Evolutionary conservation across 2,888 invertebrate genomes (phyloP).

Genomic region (Chloroclystis v-ata): DNA sequence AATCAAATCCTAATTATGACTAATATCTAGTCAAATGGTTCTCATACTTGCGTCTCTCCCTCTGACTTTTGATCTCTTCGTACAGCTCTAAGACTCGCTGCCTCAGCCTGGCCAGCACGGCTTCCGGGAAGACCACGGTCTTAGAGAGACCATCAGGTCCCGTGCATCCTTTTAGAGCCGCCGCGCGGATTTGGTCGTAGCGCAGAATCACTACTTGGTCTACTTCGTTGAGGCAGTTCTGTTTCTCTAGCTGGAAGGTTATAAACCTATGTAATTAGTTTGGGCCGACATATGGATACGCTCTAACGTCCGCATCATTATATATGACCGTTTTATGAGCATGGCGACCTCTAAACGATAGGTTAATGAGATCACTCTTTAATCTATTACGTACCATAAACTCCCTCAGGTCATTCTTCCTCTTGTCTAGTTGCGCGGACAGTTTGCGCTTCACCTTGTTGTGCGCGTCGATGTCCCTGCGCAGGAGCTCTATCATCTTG

Average conservation of each 20-base stretch:
- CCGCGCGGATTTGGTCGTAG: slow-evolving; percentile 81
- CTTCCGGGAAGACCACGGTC: slow-evolving; percentile 81
- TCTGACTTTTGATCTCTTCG: slow-evolving; percentile 81
- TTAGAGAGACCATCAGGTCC: slow-evolving; percentile 59
- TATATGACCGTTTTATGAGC: no score
- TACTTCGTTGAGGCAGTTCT: slow-evolving; percentile 87
- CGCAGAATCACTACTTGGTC: slow-evolving; percentile 82
- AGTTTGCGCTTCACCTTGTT: slow-evolving; percentile 77
- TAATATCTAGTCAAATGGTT: no score
- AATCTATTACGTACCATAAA: slow-evolving; percentile 84
- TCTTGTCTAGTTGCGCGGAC: slow-evolving; percentile 72
- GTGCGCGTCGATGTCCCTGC: slow-evolving; percentile 79
- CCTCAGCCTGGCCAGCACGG: slow-evolving; percentile 76
- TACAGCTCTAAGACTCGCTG: slow-evolving; percentile 81
- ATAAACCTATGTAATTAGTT: no score
- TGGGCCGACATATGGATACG: no score
- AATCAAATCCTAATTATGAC: no score
- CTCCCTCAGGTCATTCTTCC: slow-evolving; percentile 79
- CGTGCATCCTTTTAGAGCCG: slow-evolving; percentile 62
- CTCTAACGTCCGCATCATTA: no score
- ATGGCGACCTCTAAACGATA: not conserved
- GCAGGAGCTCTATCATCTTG: slow-evolving; percentile 74
- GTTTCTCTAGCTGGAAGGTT: slow-evolving; percentile 81
- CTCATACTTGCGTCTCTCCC: slow-evolving; percentile 78
- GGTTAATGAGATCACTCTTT: no score